Conservation (phyloP, 2,797 vertebrate genomes). For the Botia almorhae region DNA sequence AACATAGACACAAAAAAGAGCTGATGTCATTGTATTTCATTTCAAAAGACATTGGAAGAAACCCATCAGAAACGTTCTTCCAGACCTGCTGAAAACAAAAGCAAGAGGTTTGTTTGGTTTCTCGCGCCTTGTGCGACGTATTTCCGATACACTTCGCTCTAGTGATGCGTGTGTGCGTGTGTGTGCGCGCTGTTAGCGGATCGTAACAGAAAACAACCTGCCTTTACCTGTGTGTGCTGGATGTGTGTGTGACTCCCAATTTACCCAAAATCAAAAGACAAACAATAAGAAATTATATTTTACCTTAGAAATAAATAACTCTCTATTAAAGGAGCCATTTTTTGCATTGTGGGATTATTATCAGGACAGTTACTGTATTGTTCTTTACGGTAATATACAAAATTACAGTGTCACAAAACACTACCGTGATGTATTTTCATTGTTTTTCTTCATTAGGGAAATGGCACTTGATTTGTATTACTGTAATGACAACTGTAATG, state of each 20-base stretch:
- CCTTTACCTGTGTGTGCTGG: constrained; percentile 51
- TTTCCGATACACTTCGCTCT: constrained; percentile 48
- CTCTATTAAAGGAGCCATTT: background rate
- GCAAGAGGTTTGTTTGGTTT: constrained; percentile 59
- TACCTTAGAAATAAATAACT: background rate
- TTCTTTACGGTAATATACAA: background rate
- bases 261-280: constrained; percentile 10
- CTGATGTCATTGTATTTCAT: constrained; percentile 76
- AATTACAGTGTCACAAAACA: background rate
- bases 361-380: background rate
- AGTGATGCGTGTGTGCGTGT: constrained; percentile 1
- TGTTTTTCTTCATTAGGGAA: background rate
- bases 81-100: constrained; percentile 67
- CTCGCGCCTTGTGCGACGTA: constrained; percentile 57
- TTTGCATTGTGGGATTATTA: background rate
- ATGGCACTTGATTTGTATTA: background rate
- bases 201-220: constrained; percentile 46
- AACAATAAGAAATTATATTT: background rate
- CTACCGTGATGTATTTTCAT: background rate
- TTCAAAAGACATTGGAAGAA: constrained; percentile 70
- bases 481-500: no score
- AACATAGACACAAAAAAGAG: constrained; percentile 42
- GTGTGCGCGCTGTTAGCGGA: constrained; percentile 28
- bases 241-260: constrained; percentile 34
- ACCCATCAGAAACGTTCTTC: constrained; percentile 73